phyloP scores from a whole-genome alignment of 2,888 invertebrate genomes.

The Eumerus sabulonum region DNA sequence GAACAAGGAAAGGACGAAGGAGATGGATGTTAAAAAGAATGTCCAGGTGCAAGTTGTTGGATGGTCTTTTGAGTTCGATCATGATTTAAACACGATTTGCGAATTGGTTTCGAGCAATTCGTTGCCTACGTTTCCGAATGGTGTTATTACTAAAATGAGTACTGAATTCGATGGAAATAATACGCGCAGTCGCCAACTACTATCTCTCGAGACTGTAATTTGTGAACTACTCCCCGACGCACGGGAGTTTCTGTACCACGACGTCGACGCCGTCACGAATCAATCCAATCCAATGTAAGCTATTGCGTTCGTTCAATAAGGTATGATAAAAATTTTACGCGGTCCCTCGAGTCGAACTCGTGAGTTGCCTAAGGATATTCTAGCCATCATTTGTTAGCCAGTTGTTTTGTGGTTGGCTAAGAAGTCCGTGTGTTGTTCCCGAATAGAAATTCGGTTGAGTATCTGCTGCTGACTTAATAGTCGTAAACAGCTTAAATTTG shows the following conservation, averaged over 20 bases:
- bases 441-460: slow-evolving; percentile 11
- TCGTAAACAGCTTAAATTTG: slow-evolving; percentile 36
- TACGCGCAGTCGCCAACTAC: slow-evolving; percentile 35
- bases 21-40: neutral
- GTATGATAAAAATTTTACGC: slow-evolving; percentile 72
- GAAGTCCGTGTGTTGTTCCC: neutral
- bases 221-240: slow-evolving; percentile 66
- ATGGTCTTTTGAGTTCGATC: slow-evolving; percentile 2
- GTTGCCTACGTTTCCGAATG: slow-evolving; percentile 16
- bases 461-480: slow-evolving; percentile 29
- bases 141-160: slow-evolving; percentile 61
- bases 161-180: slow-evolving; percentile 46
- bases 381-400: slow-evolving; percentile 46
- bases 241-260: slow-evolving; percentile 61
- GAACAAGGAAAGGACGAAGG: no score
- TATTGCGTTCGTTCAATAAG: slow-evolving; percentile 48
- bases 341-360: slow-evolving; percentile 75
- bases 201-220: slow-evolving; percentile 38
- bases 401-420: slow-evolving; percentile 17
- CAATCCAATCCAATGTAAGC: slow-evolving; percentile 21
- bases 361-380: slow-evolving; percentile 75
- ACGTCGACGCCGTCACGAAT: slow-evolving; percentile 3
- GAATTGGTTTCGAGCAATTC: slow-evolving; percentile 27
- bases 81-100: slow-evolving; percentile 44
- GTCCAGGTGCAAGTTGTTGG: slow-evolving; percentile 45